Conservation (phyloP, 2,888 invertebrate genomes). For the Microctonus aethiopoides region DNA sequence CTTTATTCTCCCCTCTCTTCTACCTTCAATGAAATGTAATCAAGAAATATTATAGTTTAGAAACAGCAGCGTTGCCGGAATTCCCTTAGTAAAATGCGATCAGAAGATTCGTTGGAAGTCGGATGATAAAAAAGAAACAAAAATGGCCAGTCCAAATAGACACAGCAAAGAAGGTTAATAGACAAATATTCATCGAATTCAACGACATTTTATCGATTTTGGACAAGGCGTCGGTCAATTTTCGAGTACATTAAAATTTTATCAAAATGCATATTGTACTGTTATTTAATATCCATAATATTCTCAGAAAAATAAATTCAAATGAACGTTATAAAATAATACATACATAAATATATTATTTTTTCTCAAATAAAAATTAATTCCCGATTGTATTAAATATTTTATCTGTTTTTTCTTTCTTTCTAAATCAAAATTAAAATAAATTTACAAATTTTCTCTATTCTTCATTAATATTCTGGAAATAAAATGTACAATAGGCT, state of each 20-base stretch:
- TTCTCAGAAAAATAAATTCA: neutral
- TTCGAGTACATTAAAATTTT: neutral
- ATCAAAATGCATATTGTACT: neutral
- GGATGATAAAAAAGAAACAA: neutral
- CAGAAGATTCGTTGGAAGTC: neutral
- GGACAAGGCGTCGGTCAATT: constrained; percentile 23
- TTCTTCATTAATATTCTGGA: neutral
- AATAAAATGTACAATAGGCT: no score
- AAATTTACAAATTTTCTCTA: neutral
- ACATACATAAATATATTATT: neutral
- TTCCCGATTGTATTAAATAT: neutral
- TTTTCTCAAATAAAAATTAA: neutral
- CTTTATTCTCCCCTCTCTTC: constrained; percentile 19
- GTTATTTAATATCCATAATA: neutral
- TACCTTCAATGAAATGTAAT: constrained; percentile 21
- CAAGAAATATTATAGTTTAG: constrained; percentile 24
- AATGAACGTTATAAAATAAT: neutral
- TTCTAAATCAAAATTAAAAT: no score
- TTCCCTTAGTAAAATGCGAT: constrained; percentile 3
- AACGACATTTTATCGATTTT: constrained; percentile 26
- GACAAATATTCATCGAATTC: neutral
- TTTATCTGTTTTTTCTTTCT: no score
- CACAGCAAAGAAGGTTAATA: neutral
- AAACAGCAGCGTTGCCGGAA: constrained; percentile 18
- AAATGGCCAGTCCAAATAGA: neutral